Evolutionary conservation across 2,888 invertebrate genomes (phyloP).

Genomic region (Patella ulyssiponensis): DNA sequence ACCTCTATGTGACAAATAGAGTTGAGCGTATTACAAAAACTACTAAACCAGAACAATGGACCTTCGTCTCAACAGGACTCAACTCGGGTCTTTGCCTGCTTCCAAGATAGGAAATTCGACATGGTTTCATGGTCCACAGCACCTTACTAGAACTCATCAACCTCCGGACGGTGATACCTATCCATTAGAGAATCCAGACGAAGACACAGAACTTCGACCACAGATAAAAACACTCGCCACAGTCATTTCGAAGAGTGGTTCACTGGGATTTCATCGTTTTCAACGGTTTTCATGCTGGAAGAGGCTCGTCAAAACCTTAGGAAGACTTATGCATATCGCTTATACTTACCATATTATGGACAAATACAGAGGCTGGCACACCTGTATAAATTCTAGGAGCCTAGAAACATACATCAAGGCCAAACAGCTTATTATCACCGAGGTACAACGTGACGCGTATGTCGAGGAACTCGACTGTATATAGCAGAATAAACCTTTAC

Average conservation of each 20-base stretch:
- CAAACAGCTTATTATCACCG: neutral
- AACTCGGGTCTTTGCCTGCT: slow-evolving; percentile 23
- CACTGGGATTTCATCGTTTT: neutral
- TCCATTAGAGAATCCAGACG: too few relatives aligned
- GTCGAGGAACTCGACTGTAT: neutral
- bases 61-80: slow-evolving; percentile 20
- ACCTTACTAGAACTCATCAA: neutral
- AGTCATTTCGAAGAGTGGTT: neutral
- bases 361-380: too few relatives aligned
- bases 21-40: slow-evolving; percentile 19
- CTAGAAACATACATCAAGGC: too few relatives aligned
- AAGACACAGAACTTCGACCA: neutral
- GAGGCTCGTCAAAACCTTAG: slow-evolving; percentile 9
- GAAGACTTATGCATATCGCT: neutral
- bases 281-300: slow-evolving; percentile 13
- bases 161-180: too few relatives aligned
- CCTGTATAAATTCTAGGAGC: neutral
- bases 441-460: neutral
- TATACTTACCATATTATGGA: neutral
- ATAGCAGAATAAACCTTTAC: neutral
- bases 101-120: slow-evolving; percentile 8
- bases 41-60: slow-evolving; percentile 25
- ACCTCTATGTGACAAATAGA: slow-evolving; percentile 31
- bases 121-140: slow-evolving; percentile 19
- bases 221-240: neutral